phyloP scores from a whole-genome alignment of 1,140 invertebrate genomes.

The Cydia pomonella region DNA sequence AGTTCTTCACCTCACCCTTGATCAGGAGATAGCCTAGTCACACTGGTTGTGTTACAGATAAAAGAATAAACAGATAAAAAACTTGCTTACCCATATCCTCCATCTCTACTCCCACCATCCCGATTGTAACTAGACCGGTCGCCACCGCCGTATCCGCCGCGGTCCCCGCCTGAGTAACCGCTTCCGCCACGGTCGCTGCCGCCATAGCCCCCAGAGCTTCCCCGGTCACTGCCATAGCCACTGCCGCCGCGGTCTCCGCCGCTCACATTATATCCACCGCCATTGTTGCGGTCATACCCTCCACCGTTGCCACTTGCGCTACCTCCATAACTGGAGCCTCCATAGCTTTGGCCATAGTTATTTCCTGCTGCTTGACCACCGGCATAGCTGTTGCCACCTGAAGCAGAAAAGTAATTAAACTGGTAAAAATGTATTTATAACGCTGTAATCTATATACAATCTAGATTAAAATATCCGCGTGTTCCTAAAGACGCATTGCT shows the following conservation, averaged over 20 bases:
- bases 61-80: not conserved
- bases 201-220: constrained; percentile 56
- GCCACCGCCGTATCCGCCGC: constrained; percentile 74
- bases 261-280: constrained; percentile 50
- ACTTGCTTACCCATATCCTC: constrained; percentile 70
- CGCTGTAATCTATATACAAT: not conserved
- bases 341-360: constrained; percentile 64
- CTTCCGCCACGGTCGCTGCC: constrained; percentile 70
- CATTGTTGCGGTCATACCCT: constrained; percentile 62
- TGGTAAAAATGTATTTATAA: not conserved
- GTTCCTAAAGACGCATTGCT: not conserved
- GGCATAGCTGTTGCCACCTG: constrained; percentile 58
- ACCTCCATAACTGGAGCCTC: constrained; percentile 52
- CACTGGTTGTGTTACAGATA: not conserved
- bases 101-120: constrained; percentile 75
- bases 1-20: not conserved
- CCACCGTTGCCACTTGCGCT: constrained; percentile 58
- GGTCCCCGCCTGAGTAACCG: constrained; percentile 64
- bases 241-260: constrained; percentile 44
- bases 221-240: constrained; percentile 73
- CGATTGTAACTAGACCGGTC: constrained; percentile 76
- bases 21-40: not conserved
- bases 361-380: constrained; percentile 50
- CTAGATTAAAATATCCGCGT: not conserved
- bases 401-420: constrained; percentile 3